These are phyloP conservation scores for Sebastes diaconus DNA, from an alignment of 2,797 vertebrate genomes.

Conservation along the genomic window DNA sequence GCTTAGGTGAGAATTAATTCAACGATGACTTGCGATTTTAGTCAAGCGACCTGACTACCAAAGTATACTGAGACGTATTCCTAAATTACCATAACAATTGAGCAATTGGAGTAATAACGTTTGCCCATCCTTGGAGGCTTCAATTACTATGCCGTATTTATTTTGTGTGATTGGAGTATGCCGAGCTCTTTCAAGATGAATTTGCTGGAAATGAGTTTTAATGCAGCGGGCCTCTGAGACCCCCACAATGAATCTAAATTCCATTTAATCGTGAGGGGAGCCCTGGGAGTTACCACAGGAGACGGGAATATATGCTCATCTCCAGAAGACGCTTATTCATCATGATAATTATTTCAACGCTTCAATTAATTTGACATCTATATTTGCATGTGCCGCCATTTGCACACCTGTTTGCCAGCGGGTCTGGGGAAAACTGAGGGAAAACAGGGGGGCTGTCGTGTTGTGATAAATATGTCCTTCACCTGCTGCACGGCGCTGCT, in stretches of 20 bases:
- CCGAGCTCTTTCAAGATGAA: conserved; percentile 71
- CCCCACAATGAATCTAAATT: conserved; percentile 71
- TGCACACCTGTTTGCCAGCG: conserved; percentile 68
- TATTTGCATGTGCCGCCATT: conserved; percentile 69
- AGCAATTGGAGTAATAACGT: conserved; percentile 74
- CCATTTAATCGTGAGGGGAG: conserved; percentile 67
- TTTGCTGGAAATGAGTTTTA: conserved; percentile 70
- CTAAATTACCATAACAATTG: conserved; percentile 80
- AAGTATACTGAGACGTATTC: conserved; percentile 61
- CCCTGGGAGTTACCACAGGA: conserved; percentile 62
- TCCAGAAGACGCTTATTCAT: conserved; percentile 67
- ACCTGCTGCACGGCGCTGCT: conserved; percentile 12
- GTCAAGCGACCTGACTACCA: conserved; percentile 53
- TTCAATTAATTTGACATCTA: conserved; percentile 75
- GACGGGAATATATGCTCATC: conserved; percentile 63
- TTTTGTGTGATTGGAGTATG: conserved; percentile 77
- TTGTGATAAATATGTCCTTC: conserved; percentile 49
- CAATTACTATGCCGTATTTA: conserved; percentile 78
- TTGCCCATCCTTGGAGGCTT: conserved; percentile 69
- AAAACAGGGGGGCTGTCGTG: conserved; percentile 21
- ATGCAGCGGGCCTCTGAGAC: conserved; percentile 61
- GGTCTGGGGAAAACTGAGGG: conserved; percentile 24
- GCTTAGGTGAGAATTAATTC: conserved; percentile 55
- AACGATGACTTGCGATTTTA: conserved; percentile 62
- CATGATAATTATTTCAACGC: conserved; percentile 71